phyloP scores from a whole-genome alignment of 2,888 invertebrate genomes.

The Acronicta alni region DNA sequence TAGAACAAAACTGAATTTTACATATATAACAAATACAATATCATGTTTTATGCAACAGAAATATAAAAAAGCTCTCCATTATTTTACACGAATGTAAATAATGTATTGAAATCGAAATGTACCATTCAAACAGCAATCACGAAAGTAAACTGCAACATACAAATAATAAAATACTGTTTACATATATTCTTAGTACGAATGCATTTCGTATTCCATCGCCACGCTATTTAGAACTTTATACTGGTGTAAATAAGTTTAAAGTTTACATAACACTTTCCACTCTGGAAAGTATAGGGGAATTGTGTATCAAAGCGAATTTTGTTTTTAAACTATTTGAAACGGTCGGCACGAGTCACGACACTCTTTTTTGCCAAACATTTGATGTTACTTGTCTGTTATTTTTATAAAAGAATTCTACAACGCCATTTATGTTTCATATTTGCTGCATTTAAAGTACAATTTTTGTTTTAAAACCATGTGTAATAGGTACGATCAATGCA shows the following conservation, averaged over 20 bases:
- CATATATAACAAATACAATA: conserved; percentile 18
- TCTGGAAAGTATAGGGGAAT: conserved; percentile 32
- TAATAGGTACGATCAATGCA: too few species aligned
- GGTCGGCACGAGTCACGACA: conserved; percentile 32
- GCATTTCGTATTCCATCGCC: conserved; percentile 37
- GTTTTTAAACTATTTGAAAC: conserved; percentile 51
- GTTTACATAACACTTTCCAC: conserved; percentile 9
- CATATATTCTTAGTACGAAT: conserved; percentile 49
- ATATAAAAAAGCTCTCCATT: conserved; percentile 42
- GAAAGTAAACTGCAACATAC: conserved; percentile 54
- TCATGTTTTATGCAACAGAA: conserved; percentile 28
- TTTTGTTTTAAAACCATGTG: conserved; percentile 13
- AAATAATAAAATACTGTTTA: conserved; percentile 45
- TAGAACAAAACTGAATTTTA: conserved; percentile 20
- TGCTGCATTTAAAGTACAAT: conserved; percentile 42
- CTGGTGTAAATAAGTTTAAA: conserved; percentile 20
- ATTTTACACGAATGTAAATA: conserved; percentile 42
- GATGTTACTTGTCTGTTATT: conserved; percentile 32
- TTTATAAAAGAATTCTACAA: conserved; percentile 27
- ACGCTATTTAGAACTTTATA: conserved; percentile 30
- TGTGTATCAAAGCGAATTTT: conserved; percentile 48
- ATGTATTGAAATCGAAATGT: conserved; percentile 47
- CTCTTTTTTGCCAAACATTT: conserved; percentile 40
- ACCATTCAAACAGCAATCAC: conserved; percentile 42
- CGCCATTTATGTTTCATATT: too few species aligned